phyloP scores from a whole-genome alignment of 2,888 invertebrate species.

The Drosophila pseudotalamancana region DNA sequence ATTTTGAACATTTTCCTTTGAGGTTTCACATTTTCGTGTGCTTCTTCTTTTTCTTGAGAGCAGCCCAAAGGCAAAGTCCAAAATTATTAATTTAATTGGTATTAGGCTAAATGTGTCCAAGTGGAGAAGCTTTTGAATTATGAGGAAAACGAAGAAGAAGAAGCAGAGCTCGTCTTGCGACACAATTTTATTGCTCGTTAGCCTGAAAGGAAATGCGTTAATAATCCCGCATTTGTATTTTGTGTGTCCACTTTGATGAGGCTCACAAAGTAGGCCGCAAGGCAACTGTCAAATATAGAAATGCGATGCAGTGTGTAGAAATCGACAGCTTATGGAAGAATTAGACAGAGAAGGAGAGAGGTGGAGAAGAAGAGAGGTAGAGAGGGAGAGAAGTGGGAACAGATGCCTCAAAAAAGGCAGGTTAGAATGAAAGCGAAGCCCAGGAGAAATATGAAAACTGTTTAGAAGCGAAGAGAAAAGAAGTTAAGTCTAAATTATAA shows the following conservation, averaged over 20 bases:
- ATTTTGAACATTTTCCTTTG: slow-evolving; percentile 4
- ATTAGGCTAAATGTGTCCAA: slow-evolving; percentile 44
- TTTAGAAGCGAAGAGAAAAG: too few relatives aligned
- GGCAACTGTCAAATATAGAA: slow-evolving; percentile 4
- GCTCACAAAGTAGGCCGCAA: slow-evolving; percentile 1
- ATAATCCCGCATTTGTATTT: slow-evolving; percentile 21
- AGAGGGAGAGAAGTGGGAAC: not conserved
- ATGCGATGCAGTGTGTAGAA: slow-evolving; percentile 6
- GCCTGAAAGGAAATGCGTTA: slow-evolving; percentile 43
- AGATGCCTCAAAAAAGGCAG: not conserved
- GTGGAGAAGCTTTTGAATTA: not conserved
- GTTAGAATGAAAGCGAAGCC: too few relatives aligned
- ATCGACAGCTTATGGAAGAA: not conserved
- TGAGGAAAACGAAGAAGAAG: not conserved
- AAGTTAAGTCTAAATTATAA: too few relatives aligned
- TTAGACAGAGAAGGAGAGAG: not conserved
- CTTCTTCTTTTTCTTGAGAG: not conserved
- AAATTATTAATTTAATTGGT: slow-evolving; percentile 55
- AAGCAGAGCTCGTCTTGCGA: slow-evolving; percentile 5
- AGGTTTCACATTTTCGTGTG: slow-evolving; percentile 7
- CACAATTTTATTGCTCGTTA: slow-evolving; percentile 60
- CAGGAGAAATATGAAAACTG: too few relatives aligned
- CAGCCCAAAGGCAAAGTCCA: slow-evolving; percentile 5
- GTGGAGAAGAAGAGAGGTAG: not conserved
- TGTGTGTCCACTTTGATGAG: slow-evolving; percentile 8